A percentile compares a stretch with the other conserved stretches of the same genome.
These are phyloP conservation scores for Diploscapter pachys DNA, from an alignment of 1,140 invertebrate species.

Conservation along the genomic window DNA sequence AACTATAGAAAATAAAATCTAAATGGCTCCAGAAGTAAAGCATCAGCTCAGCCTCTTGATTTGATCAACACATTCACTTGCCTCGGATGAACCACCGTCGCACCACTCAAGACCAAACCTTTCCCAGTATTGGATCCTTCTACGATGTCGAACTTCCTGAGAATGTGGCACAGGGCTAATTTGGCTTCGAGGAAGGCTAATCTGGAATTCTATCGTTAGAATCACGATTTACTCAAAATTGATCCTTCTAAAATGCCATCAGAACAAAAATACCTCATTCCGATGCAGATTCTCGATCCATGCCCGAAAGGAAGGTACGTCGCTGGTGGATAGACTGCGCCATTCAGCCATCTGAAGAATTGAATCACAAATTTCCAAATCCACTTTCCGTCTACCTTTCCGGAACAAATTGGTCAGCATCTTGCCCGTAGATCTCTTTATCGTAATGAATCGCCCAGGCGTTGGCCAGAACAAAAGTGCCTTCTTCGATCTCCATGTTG, in stretches of 20 bases:
- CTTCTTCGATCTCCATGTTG: constrained; percentile 43
- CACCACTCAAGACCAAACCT: too few relatives aligned
- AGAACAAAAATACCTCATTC: constrained; percentile 50
- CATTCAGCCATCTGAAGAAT: constrained; percentile 17
- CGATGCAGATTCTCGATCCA: constrained; percentile 62
- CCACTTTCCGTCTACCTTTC: constrained; percentile 40
- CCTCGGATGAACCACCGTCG: too few relatives aligned
- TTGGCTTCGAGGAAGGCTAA: constrained; percentile 55
- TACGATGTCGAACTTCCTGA: constrained; percentile 44
- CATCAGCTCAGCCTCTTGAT: too few relatives aligned
- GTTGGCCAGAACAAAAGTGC: constrained; percentile 42
- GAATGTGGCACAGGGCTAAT: constrained; percentile 46
- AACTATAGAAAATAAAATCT: too few relatives aligned
- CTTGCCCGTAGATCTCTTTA: constrained; percentile 52
- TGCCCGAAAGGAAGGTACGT: constrained; percentile 60
- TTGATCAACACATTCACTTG: too few relatives aligned
- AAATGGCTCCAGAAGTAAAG: too few relatives aligned
- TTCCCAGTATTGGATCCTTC: constrained; percentile 35
- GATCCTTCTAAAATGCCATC: constrained; percentile 17
- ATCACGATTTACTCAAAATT: too few relatives aligned
- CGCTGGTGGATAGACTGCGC: constrained; percentile 41
- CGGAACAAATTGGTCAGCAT: constrained; percentile 50
- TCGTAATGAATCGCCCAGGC: constrained; percentile 48
- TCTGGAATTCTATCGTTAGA: not conserved
- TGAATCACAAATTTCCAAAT: not conserved